Percentiles rank a stretch among this genome's conserved stretches.
Evolutionary conservation across 2,888 invertebrate genomes (phyloP).

Genomic region (Cheilosia grossa): DNA sequence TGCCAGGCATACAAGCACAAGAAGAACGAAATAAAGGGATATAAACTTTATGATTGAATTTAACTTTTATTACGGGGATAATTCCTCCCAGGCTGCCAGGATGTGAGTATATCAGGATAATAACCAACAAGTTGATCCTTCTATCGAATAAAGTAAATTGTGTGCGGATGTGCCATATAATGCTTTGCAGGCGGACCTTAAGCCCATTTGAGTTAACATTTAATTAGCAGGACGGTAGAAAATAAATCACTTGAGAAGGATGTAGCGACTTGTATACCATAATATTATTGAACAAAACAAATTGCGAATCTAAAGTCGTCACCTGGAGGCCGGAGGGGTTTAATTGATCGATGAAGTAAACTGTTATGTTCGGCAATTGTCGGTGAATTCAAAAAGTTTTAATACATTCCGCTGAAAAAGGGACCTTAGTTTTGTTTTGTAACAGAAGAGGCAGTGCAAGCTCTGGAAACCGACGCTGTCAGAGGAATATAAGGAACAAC

Average conservation of each 20-base stretch:
- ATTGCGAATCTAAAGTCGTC: too few relatives aligned
- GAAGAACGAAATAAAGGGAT: constrained; percentile 43
- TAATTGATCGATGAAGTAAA: too few relatives aligned
- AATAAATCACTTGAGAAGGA: background rate
- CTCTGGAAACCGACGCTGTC: too few relatives aligned
- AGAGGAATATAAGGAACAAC: too few relatives aligned
- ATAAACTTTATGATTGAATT: constrained; percentile 69
- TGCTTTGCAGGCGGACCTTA: background rate
- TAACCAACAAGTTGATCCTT: constrained; percentile 68
- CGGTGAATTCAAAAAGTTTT: too few relatives aligned
- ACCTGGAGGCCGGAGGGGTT: too few relatives aligned
- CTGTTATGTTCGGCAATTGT: too few relatives aligned
- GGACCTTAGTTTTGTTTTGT: too few relatives aligned
- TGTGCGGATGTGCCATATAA: constrained; percentile 2
- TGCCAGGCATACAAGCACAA: background rate
- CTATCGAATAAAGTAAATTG: constrained; percentile 36
- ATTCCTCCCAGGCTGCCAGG: constrained; percentile 27
- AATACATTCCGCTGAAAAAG: too few relatives aligned
- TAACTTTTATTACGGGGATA: constrained; percentile 66
- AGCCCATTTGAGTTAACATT: constrained; percentile 18
- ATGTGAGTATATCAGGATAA: constrained; percentile 49
- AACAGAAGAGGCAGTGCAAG: too few relatives aligned
- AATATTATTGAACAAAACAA: too few relatives aligned
- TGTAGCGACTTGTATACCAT: constrained; percentile 11
- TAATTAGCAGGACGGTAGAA: constrained; percentile 15